Evolutionary conservation across 2,888 invertebrate species (phyloP), one percentile per base, ranked within the genome.

Genomic region (Zonitis immaculata): DNA sequence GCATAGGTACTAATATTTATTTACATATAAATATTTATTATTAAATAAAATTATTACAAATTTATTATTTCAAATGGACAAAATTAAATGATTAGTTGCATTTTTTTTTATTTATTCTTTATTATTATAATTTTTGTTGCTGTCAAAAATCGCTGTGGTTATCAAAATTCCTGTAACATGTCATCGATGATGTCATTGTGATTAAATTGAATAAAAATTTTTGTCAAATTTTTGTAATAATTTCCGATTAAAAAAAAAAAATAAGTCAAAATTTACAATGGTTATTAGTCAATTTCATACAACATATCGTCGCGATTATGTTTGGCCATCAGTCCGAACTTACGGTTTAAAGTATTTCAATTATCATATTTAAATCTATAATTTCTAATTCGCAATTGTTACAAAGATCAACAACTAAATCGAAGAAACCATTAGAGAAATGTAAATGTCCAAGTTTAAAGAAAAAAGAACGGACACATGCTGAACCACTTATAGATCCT

Each of bases 241-340:
- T n/a, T n/a, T n/a, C n/a, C n/a, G n/a, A n/a, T n/a, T n/a, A n/a
- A n/a, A n/a, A n/a, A n/a, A n/a, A n/a, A n/a, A n/a, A 54, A 57
- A 52, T 54, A 54, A n/a, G 22, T 42, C 45, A 52, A 55, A 49
- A 50, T 52, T 58, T 59, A 65, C 64, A 57, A 67, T 70, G 48
- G 81, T 75, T 55, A 82, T 84, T 82, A 82, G 83, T 72, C 81
- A 82, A 61, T 85, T 81, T 62, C 72, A 82, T 50, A 81, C 85
- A 0, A 84, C 82, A 0, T 85, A 86, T 63, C 76, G 79, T 42
- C 82, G 82, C 64, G 85, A 85, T 68, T 86, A 82, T 61, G 64
- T 82, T 16, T 85, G 85, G 85, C 85, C 85, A 0, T 73, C 77
- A 66, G 73, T 73, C 1, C 68, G 70, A 47, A 66, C 68, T 4